Conservation (phyloP, 2,888 invertebrate genomes). For the Bimastos eiseni region DNA sequence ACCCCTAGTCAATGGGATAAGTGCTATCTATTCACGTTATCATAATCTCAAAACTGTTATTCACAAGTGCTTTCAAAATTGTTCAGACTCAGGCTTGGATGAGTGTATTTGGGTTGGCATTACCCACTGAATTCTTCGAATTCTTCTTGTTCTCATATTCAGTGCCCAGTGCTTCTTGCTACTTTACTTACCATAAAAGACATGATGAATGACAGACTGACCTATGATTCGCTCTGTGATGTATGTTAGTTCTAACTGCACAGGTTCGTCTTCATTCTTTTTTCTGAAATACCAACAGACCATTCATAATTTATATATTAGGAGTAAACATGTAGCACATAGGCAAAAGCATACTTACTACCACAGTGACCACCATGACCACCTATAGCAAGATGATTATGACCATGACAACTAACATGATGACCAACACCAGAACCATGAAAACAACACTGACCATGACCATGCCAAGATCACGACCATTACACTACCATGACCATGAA, state of each 20-base stretch:
- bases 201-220: slow-evolving; percentile 45
- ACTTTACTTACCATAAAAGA: not conserved
- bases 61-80: not conserved
- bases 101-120: no score
- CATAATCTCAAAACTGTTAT: no score
- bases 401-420: no score
- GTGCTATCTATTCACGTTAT: not conserved
- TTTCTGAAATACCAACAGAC: slow-evolving; percentile 28
- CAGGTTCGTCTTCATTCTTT: slow-evolving; percentile 45
- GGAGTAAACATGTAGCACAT: not conserved
- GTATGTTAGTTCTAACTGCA: slow-evolving; percentile 77
- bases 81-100: not conserved
- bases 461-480: no score
- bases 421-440: not conserved
- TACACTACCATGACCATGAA: no score
- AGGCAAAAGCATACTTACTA: not conserved
- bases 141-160: not conserved
- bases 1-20: not conserved
- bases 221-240: slow-evolving; percentile 84
- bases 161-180: not conserved
- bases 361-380: not conserved
- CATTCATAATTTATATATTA: not conserved
- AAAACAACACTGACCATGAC: not conserved
- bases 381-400: no score
- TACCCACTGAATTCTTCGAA: no score